Evolutionary conservation across 2,113 vertebrate genomes (phyloP), one percentile per base, ranked within the genome.

Genomic region (Poeciliopsis turrubarensis): DNA sequence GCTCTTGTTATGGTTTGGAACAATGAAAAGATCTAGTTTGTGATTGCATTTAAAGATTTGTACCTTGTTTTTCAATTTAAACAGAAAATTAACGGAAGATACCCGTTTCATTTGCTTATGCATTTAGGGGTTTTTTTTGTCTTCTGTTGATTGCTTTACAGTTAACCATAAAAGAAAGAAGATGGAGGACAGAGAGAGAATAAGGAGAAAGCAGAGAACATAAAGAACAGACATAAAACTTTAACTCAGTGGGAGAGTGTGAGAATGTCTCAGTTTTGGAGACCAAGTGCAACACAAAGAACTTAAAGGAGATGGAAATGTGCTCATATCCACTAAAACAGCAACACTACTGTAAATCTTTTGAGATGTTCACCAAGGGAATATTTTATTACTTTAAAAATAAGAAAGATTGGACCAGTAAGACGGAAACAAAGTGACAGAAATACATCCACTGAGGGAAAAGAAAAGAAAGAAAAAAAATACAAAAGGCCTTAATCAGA

Each of bases 261-360:
- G 2, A 68, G 32, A 75, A 13, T 34, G 26, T 60, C 37, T 83
- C 65, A 65, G 3, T 77, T 80, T 81, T 6, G 17, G 19, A 26
- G 31, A 66, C 75, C 66, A 60, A 78, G 13, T 61, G 41, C 1
- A 60, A 37, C 60, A 70, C n/a, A 68, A 68, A 31, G 47, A 47
- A 47, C 14, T 17, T 44, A 74, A 80, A 0, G n/a, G 14, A 77
- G 19, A 70, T 34, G 65, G 44, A 77, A 60, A 65, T 15, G 22
- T n/a, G 29, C 32, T 29, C 34, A 66, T 29, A 22, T 82, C 79
- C 76, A 86, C 75, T 80, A 68, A 71, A 86, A 41, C 39, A 88
- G 84, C 78, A 81, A 61, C 47, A 39, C 60, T 51, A 27, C 47
- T 72, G 68, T 78, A 82, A 79, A 64, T 86, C 73, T 73, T 29